phyloP scores from a whole-genome alignment of 2,113 vertebrate species.

The Cichladusa arquata region DNA sequence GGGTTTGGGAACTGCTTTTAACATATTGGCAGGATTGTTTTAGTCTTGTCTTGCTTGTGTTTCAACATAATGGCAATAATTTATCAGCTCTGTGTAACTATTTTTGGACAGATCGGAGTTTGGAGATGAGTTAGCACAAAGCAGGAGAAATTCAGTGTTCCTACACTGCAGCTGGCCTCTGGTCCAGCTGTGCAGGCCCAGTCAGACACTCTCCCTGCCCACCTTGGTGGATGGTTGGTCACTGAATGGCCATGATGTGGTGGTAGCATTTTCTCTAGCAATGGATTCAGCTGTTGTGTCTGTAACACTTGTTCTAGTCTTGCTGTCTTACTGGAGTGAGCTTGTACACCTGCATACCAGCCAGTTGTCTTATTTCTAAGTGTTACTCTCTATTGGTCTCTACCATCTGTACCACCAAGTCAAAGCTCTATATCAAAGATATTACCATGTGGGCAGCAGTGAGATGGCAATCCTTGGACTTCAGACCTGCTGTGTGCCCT shows the following conservation, averaged over 20 bases:
- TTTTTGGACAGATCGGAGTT: constrained; percentile 38
- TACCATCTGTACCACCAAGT: constrained; percentile 40
- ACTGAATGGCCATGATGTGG: constrained; percentile 6
- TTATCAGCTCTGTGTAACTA: constrained; percentile 66
- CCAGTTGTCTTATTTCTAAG: constrained; percentile 57
- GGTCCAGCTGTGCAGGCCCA: constrained; percentile 2
- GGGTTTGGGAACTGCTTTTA: constrained; percentile 53
- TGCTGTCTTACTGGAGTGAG: constrained; percentile 71
- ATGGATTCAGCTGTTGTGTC: constrained; percentile 62
- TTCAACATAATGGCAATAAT: constrained; percentile 80
- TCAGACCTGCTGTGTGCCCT: constrained; percentile 59
- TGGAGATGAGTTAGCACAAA: constrained; percentile 31
- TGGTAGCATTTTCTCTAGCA: constrained; percentile 54
- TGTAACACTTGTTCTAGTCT: constrained; percentile 68
- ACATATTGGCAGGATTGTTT: constrained; percentile 45
- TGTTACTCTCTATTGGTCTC: constrained; percentile 62
- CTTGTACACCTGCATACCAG: constrained; percentile 74
- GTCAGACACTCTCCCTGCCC: background rate
- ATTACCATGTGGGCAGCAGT: constrained; percentile 22
- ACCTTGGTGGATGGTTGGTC: background rate
- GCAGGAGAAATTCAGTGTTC: constrained; percentile 27
- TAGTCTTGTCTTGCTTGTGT: constrained; percentile 71
- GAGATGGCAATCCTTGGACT: constrained; percentile 51
- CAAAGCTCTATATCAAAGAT: constrained; percentile 63
- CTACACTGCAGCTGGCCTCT: background rate